phyloP scores from a whole-genome alignment of 2,888 invertebrate species.

The Coelinius sp. region DNA sequence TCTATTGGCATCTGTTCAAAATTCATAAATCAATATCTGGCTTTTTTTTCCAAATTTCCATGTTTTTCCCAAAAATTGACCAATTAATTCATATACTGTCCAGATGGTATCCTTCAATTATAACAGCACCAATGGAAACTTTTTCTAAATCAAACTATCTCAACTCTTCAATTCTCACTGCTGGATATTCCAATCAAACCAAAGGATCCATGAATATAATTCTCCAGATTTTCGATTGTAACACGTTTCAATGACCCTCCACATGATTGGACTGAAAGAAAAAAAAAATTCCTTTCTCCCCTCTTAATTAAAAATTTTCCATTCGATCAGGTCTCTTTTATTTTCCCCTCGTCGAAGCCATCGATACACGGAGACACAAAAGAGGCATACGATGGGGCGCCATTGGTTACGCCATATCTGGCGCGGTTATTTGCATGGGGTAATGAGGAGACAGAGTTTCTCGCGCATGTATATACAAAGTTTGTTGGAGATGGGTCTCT shows the following conservation, averaged over 20 bases:
- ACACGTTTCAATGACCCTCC: background rate
- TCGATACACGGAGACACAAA: slow-evolving; percentile 3
- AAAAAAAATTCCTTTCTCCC: slow-evolving; percentile 13
- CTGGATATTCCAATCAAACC: background rate
- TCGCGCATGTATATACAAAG: slow-evolving; percentile 33
- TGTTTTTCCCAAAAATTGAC: no score
- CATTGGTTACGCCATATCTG: slow-evolving; percentile 47
- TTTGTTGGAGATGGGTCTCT: background rate
- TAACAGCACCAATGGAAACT: no score
- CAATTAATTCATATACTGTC: no score
- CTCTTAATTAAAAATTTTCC: background rate
- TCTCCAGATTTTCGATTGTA: background rate
- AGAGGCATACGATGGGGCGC: slow-evolving; percentile 21
- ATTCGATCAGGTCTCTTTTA: slow-evolving; percentile 12
- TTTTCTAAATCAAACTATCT: background rate
- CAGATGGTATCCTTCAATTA: no score
- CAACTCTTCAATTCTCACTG: background rate
- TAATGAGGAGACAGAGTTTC: slow-evolving; percentile 53
- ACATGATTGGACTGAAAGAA: background rate
- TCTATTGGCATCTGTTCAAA: no score
- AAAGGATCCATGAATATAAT: background rate
- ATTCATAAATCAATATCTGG: no score
- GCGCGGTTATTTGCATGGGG: slow-evolving; percentile 55
- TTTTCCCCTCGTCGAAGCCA: slow-evolving; percentile 14
- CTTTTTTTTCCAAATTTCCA: no score